These are phyloP conservation scores for Pristionchus arcanus DNA, from an alignment of 2,888 invertebrate genomes.

Conservation along the genomic window DNA sequence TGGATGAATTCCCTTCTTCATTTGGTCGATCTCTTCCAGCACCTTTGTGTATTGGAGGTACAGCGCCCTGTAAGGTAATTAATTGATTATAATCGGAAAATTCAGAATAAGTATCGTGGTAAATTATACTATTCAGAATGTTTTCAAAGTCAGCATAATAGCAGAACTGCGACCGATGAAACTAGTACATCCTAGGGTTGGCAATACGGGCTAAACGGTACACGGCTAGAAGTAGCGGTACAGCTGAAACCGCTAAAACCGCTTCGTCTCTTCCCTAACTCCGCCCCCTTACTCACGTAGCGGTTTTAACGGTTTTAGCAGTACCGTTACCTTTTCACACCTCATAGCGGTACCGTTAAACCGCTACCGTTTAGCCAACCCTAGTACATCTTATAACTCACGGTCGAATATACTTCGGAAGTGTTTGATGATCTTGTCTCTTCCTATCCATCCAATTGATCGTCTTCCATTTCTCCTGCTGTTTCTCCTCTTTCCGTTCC, in stretches of 20 bases:
- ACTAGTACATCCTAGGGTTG: too few relatives aligned
- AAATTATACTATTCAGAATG: background rate
- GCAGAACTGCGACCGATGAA: too few relatives aligned
- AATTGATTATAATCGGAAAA: background rate
- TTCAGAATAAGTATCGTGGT: background rate
- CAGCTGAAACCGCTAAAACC: too few relatives aligned
- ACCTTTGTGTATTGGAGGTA: background rate
- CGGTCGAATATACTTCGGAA: constrained; percentile 38
- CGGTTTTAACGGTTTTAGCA: too few relatives aligned
- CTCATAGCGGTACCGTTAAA: too few relatives aligned
- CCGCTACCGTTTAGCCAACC: too few relatives aligned
- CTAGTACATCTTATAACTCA: background rate
- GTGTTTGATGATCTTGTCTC: background rate
- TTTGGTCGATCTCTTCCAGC: background rate
- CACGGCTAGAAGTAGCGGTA: too few relatives aligned
- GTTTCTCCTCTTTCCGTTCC: background rate
- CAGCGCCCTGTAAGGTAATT: background rate
- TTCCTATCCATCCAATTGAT: background rate
- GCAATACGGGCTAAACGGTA: too few relatives aligned
- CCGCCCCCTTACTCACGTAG: too few relatives aligned
- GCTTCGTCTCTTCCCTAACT: too few relatives aligned
- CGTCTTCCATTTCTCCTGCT: background rate
- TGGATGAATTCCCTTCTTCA: background rate
- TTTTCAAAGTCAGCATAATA: background rate
- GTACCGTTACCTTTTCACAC: too few relatives aligned